Evolutionary conservation across 2,113 vertebrate genomes (phyloP).

Genomic region (Tinamus guttatus): DNA sequence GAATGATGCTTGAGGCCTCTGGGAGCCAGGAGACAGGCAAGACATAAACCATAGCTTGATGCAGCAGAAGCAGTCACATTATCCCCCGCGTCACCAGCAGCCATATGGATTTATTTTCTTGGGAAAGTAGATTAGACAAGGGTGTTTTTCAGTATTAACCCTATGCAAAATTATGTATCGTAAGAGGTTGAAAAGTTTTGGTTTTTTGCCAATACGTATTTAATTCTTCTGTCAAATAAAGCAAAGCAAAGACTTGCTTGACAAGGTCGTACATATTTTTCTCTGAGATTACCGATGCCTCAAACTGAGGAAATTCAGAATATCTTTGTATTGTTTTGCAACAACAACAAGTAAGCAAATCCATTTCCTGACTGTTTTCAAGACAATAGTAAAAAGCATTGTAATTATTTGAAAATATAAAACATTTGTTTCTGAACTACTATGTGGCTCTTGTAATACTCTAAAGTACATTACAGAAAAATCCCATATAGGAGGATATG

Average conservation of each 20-base stretch:
- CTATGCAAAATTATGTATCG: background rate
- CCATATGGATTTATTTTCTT: background rate
- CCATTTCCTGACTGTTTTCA: background rate
- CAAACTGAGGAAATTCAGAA: background rate
- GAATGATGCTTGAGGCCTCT: background rate
- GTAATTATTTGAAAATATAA: background rate
- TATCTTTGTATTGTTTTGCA: background rate
- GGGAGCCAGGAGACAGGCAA: background rate
- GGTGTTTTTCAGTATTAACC: background rate
- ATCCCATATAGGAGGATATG: background rate
- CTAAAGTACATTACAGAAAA: background rate
- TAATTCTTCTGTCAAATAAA: background rate
- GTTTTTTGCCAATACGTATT: background rate
- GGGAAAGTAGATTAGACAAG: background rate
- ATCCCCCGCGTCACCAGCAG: background rate
- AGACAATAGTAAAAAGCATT: background rate
- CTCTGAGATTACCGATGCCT: background rate
- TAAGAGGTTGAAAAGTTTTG: background rate
- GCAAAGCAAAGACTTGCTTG: background rate
- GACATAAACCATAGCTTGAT: background rate
- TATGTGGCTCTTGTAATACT: background rate
- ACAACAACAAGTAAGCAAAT: background rate
- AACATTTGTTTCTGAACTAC: background rate
- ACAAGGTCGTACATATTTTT: background rate
- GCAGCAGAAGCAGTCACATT: background rate